Evolutionary conservation across 2,888 invertebrate species (phyloP), one percentile per base, ranked within the genome.

Genomic region (Litoditis marina): DNA sequence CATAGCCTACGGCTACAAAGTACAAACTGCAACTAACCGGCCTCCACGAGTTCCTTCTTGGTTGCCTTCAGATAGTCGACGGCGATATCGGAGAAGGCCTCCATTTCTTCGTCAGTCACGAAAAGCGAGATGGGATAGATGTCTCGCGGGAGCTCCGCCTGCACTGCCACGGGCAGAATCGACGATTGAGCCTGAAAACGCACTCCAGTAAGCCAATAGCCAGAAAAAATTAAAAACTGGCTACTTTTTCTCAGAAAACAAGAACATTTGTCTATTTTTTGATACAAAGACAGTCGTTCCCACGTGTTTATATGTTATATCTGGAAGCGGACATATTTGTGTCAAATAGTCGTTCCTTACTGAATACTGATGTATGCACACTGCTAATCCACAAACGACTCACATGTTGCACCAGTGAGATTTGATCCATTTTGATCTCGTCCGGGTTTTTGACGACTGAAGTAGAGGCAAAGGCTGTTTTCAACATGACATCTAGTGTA

Each of bases 41-140:
- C 59, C 27, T 57, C 63, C 2, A 68, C 28, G 19, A 56, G 60
- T 4, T 72, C 61, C 42, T 58, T 63, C 36, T 39, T 60, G 32
- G 63, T 62, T 32, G 55, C 56, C 19, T 63, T 50, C 55, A 73
- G 50, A 7, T 63, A 13, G 6, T 53, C 57, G 1, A 36, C n/a
- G 1, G 66, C 66, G 6, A 51, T 42, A 6, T 64, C 51, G 8
- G 42, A 52, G 2, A 70, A 44, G 0, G 55, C 58, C 7, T 68
- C 69, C 2, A 70, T 51, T 34, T 74, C 74, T 0, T 59, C 57
- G 3, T 69, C 63, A n/a, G 57, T 50, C 11, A 75, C 34, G 58
- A 75, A 75, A 19, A 71, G n/a, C 0, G 65, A 63, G 22, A 71
- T 51, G 6, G 75, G 75, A 52, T 75, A 75, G 42, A 75, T 69